Conservation (phyloP, 2,113 vertebrate genomes). For the Python bivittatus region DNA sequence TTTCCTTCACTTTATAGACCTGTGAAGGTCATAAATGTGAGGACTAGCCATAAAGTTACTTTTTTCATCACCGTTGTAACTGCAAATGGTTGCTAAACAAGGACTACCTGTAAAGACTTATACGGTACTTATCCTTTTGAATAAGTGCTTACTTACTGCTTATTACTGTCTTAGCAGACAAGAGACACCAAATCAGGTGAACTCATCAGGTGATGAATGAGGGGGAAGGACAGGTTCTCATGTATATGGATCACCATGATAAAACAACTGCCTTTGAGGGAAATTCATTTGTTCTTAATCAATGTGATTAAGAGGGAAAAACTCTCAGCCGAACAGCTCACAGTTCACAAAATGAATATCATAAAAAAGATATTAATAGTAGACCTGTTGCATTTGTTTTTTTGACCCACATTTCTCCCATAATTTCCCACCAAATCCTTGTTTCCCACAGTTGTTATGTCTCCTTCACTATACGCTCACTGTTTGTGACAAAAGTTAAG, state of each 20-base stretch:
- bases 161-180: background rate
- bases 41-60: background rate
- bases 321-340: background rate
- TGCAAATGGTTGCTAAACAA: background rate
- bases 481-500: background rate
- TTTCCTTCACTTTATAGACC: background rate
- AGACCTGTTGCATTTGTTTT: background rate
- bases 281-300: background rate
- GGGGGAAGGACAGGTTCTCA: background rate
- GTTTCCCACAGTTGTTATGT: background rate
- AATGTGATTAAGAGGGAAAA: background rate
- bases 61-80: background rate
- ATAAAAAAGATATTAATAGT: background rate
- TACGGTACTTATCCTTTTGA: background rate
- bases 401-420: background rate
- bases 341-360: background rate
- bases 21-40: background rate
- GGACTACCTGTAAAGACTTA: background rate
- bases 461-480: background rate
- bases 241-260: background rate
- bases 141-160: background rate
- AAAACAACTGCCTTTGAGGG: background rate
- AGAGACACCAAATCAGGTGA: background rate
- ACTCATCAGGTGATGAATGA: background rate
- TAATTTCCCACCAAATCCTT: background rate